These are phyloP conservation scores for Labia minor DNA, from an alignment of 2,888 invertebrate genomes.

Conservation along the genomic window DNA sequence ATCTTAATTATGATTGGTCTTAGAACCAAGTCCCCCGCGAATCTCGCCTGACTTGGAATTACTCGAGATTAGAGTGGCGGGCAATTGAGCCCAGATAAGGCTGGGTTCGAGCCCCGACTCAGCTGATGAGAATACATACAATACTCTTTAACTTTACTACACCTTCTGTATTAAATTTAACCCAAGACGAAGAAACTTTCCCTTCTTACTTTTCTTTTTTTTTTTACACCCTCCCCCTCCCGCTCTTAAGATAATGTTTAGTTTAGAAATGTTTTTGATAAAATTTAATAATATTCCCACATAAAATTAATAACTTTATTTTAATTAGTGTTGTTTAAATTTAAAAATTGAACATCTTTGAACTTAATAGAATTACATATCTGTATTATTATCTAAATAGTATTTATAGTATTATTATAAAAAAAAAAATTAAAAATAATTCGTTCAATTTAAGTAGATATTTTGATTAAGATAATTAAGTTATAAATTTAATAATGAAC, in stretches of 20 bases:
- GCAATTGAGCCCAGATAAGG: not conserved
- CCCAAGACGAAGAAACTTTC: not conserved
- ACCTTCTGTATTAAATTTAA: not conserved
- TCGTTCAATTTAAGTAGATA: too few species aligned
- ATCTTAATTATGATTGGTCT: conserved; percentile 7
- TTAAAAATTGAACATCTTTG: too few species aligned
- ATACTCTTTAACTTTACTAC: conserved; percentile 1
- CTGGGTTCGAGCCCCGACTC: not conserved
- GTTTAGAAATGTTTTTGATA: not conserved
- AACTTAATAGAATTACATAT: too few species aligned
- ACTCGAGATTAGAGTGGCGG: conserved; percentile 2
- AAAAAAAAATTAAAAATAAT: too few species aligned
- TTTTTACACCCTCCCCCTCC: not conserved
- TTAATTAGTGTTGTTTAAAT: too few species aligned
- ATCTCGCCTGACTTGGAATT: not conserved
- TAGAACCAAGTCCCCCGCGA: not conserved
- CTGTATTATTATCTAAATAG: too few species aligned
- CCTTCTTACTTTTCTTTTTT: not conserved
- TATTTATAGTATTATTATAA: too few species aligned
- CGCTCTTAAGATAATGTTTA: too few species aligned
- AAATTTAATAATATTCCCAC: not conserved
- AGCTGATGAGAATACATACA: not conserved
- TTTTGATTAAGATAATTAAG: too few species aligned
- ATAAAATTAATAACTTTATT: not conserved
- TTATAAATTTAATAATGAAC: too few species aligned